These are phyloP conservation scores for Tyria jacobaeae DNA, from an alignment of 2,888 invertebrate species.

Conservation along the genomic window DNA sequence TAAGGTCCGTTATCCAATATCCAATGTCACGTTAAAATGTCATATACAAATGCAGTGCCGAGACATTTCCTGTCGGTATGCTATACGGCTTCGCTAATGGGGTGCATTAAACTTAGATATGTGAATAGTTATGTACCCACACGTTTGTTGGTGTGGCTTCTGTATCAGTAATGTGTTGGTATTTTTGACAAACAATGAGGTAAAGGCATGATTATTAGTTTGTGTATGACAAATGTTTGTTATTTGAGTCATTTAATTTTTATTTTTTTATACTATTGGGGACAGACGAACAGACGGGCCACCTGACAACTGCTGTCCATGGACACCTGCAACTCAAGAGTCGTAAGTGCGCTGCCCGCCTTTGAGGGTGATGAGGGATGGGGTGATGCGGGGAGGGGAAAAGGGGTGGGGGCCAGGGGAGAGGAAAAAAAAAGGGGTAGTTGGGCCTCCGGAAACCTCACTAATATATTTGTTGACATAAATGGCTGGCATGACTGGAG, in stretches of 20 bases:
- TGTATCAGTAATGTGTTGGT: constrained; percentile 6
- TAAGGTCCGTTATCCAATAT: constrained; percentile 45
- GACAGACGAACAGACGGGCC: too few relatives aligned
- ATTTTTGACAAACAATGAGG: neutral
- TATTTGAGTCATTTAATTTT: neutral
- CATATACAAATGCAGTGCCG: constrained; percentile 33
- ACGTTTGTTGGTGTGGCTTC: constrained; percentile 18
- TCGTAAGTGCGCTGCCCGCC: too few relatives aligned
- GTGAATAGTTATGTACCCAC: neutral
- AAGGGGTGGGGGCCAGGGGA: too few relatives aligned
- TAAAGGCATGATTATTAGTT: neutral
- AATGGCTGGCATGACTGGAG: too few relatives aligned
- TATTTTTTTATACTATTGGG: too few relatives aligned
- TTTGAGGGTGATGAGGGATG: too few relatives aligned
- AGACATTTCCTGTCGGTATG: constrained; percentile 35
- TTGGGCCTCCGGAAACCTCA: too few relatives aligned
- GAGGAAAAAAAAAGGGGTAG: too few relatives aligned
- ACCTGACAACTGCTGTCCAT: too few relatives aligned
- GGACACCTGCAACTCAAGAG: too few relatives aligned
- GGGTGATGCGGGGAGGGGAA: too few relatives aligned
- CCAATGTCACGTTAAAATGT: constrained; percentile 43
- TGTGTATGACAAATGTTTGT: neutral
- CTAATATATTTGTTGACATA: too few relatives aligned
- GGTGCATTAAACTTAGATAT: constrained; percentile 21
- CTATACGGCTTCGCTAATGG: constrained; percentile 23